Evolutionary conservation across 1,140 invertebrate genomes (phyloP).

Genomic region (Zaprionus tsacasi): DNA sequence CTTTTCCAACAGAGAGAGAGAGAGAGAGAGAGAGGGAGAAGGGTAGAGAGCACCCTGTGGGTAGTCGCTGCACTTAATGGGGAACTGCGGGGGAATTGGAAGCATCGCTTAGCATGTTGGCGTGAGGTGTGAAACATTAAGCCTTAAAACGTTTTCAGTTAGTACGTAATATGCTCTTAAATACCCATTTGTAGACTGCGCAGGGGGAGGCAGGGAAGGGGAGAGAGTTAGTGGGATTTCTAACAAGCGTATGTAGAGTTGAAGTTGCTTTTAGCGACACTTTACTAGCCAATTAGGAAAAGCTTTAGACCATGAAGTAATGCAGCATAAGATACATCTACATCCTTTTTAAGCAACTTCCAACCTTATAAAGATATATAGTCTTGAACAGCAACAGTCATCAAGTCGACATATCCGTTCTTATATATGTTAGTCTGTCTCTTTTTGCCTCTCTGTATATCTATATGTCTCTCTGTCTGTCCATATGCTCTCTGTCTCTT

Average conservation of each 20-base stretch:
- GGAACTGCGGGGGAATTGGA: not conserved
- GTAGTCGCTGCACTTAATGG: not conserved
- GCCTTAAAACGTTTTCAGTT: constrained; percentile 50
- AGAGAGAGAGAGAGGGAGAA: not conserved
- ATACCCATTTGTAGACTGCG: not conserved
- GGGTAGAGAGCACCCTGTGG: not conserved
- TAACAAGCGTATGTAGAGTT: not conserved
- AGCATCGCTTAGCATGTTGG: constrained; percentile 42
- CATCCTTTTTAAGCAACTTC: not conserved
- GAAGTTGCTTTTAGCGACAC: constrained; percentile 18
- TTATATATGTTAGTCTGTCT: too few species aligned
- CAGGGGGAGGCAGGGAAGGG: not conserved
- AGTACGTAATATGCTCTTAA: constrained; percentile 37
- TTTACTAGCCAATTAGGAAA: not conserved
- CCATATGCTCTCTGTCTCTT: too few species aligned
- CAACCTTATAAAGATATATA: too few species aligned
- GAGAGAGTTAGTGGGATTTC: not conserved
- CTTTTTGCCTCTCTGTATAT: too few species aligned
- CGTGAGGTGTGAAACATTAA: constrained; percentile 50
- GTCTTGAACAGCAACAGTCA: too few species aligned
- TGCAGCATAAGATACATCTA: not conserved
- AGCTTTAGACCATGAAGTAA: not conserved
- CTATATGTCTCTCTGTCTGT: too few species aligned
- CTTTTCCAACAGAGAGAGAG: not conserved
- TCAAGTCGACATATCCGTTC: too few species aligned